Evolutionary conservation across 2,797 vertebrate species (phyloP).

Genomic region (Nannoperca australis): DNA sequence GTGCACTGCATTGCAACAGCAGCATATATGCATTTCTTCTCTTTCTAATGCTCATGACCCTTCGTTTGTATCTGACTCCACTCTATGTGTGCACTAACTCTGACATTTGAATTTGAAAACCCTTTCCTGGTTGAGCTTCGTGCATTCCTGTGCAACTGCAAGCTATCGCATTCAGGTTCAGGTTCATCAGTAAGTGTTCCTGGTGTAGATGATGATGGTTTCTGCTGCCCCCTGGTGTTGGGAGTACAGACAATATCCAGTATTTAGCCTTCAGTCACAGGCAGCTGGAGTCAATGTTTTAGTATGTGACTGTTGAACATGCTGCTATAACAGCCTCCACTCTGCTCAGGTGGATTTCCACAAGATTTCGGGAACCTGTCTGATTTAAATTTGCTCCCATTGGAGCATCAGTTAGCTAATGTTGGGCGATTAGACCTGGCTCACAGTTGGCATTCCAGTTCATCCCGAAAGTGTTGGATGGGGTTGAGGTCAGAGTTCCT

Average conservation of each 20-base stretch:
- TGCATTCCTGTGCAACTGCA: background rate
- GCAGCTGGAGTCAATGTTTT: background rate
- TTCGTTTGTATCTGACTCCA: slow-evolving; percentile 3
- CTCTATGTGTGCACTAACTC: background rate
- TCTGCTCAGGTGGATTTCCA: no score
- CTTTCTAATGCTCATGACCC: background rate
- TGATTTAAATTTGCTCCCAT: background rate
- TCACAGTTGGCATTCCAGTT: background rate
- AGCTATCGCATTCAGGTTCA: slow-evolving; percentile 14
- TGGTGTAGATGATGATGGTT: slow-evolving; percentile 13
- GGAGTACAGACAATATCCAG: background rate
- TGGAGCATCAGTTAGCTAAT: background rate
- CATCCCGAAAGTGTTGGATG: background rate
- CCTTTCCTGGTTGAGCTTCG: slow-evolving; percentile 13
- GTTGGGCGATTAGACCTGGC: background rate
- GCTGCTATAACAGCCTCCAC: background rate
- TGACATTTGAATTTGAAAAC: background rate
- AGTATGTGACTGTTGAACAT: background rate
- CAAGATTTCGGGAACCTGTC: background rate
- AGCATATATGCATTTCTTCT: background rate
- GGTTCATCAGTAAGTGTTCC: background rate
- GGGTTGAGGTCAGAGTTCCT: background rate
- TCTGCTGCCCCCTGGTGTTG: slow-evolving; percentile 72
- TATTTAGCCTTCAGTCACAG: background rate
- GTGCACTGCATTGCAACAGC: background rate